Evolutionary conservation across 2,888 invertebrate species (phyloP).

Genomic region (Drosophila siamana): DNA sequence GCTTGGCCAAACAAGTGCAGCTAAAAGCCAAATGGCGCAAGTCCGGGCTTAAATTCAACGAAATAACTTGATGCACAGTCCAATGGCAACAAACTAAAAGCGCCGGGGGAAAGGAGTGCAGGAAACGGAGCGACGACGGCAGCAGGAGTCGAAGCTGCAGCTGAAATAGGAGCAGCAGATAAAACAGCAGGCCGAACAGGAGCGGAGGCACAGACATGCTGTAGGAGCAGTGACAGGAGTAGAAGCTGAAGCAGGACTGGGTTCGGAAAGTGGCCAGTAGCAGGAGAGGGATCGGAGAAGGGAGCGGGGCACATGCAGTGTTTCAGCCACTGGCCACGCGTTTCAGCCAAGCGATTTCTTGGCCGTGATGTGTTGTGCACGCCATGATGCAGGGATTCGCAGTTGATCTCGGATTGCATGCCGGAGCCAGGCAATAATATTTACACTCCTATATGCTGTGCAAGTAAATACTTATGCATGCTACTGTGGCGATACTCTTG

Average conservation of each 20-base stretch:
- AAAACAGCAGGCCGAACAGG: constrained; percentile 4
- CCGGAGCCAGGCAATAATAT: constrained; percentile 26
- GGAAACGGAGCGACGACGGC: neutral
- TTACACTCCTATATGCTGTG: neutral
- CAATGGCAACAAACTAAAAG: constrained; percentile 32
- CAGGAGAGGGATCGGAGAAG: constrained; percentile 5
- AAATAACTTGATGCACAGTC: constrained; percentile 73
- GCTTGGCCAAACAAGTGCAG: constrained; percentile 62
- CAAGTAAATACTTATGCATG: constrained; percentile 13
- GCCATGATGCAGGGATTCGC: constrained; percentile 18
- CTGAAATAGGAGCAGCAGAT: constrained; percentile 11
- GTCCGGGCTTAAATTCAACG: constrained; percentile 68
- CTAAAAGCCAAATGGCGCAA: constrained; percentile 71
- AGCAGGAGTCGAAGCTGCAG: neutral
- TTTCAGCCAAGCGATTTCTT: constrained; percentile 52
- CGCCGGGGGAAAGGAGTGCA: neutral
- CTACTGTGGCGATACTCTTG: constrained; percentile 29
- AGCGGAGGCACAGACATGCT: neutral
- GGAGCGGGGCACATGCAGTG: constrained; percentile 39
- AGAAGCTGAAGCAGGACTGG: too few relatives aligned
- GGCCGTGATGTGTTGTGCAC: constrained; percentile 24
- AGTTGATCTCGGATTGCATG: constrained; percentile 38
- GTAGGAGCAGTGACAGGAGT: neutral
- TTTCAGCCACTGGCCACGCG: constrained; percentile 30
- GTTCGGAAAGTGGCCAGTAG: too few relatives aligned